Evolutionary conservation across 2,888 invertebrate genomes (phyloP), one percentile per base, ranked within the genome.

Genomic region (Gnatocerus cornutus): DNA sequence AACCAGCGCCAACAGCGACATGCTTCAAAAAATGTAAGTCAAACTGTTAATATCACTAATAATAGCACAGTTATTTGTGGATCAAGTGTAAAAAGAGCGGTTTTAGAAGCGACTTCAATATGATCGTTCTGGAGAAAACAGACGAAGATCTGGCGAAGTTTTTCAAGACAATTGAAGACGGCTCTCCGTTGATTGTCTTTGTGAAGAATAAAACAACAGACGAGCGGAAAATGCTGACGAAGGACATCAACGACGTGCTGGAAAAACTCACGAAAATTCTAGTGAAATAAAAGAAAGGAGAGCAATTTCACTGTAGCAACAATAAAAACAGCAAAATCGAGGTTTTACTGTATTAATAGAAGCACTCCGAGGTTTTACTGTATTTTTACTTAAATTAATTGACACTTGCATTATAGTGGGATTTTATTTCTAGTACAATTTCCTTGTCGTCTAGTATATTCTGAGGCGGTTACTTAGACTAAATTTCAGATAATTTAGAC

Each of bases 1-100:
- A 7, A 21, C 3, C 1, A 50, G 16, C 8, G 3, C 6, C 7
- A 16, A 3, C 50, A 16, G 5, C 16, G 16, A 9, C 2, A 10
- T 50, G 16, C 50, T 21, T 3, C 50, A 50, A 27, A 50, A 50
- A 27, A 14, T 50, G 50, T 50, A 50, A 50, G 50, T 50, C 21
- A n/a, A n/a, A n/a, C n/a, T n/a, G n/a, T n/a, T n/a, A n/a, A n/a
- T n/a, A n/a, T n/a, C n/a, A n/a, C n/a, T n/a, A n/a, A n/a, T n/a
- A n/a, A n/a, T n/a, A n/a, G n/a, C n/a, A n/a, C 4, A 1, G 12
- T 12, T n/a, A 13, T 45, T 13, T 16, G 27, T 27, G 50, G 1
- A 45, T 8, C 10, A n/a, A 10, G 45, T 2, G 27, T 21, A n/a
- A 48, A 9, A n/a, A 12, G 13, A 48, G 7, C 7, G 1, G 9